Base-by-base conservation (phyloP, 1,140 invertebrate genomes). In the Plutomurus gul region DNA sequence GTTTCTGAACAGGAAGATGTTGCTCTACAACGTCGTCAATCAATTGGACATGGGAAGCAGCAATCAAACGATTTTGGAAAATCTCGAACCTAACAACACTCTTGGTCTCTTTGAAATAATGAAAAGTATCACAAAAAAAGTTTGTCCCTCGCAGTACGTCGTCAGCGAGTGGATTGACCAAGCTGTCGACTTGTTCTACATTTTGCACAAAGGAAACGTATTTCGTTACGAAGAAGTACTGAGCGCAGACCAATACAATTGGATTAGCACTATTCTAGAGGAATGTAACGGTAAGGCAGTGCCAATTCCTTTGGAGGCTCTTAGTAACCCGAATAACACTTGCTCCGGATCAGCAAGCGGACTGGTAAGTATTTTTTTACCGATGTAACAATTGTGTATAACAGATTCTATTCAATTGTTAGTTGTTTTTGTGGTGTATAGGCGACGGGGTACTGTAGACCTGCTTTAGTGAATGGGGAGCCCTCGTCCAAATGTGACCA, bases 211-310 rank as follows among this genome's bases (percentile, higher is more conserved):
- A 27, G 80, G 80, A 37, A 72, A 81, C 30, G 70, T 78, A n/a
- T 78, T 78, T 46, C 43, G 65, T n/a, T 81, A 81, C 39, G 80
- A 81, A n/a, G 76, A 81, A 25, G 47, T 71, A 22, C 43, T 81
- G 13, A 36, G 46, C 7, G 1, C 2, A 13, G 76, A 74, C 0
- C 76, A 81, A 13, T 78, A 40, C 51, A 1, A 71, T 11, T 81
- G 80, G 80, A 81, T 81, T 43, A n/a, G 18, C 3, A 60, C 75
- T 22, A 81, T 81, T 72, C 43, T 81, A 4, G 27, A 4, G 0
- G 37, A 49, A 49, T 81, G 80, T 37, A 0, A 20, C 1, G 6
- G 0, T 16, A 78, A 36, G 13, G 46, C 73, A 1, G 0, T 8
- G 22, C 40, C 60, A 11, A 13, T 11, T 1, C 13, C 47, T 13